Evolutionary conservation across 2,113 vertebrate species (phyloP), one percentile per base, ranked within the genome.

Genomic region (Rhynchopsitta pachyrhyncha): DNA sequence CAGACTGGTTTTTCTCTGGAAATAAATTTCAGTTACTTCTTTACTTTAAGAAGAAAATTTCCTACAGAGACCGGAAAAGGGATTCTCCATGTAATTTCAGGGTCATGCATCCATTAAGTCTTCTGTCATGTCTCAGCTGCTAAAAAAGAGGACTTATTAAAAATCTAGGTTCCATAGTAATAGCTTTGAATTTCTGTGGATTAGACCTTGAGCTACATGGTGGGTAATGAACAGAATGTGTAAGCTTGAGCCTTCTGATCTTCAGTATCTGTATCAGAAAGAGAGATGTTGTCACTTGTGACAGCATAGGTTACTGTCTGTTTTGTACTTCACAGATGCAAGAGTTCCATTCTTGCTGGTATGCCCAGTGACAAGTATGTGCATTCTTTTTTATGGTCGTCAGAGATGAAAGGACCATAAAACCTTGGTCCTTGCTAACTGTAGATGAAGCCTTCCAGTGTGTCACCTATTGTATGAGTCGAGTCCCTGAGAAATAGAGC

Each of bases 401-500:
- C 33, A 35, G n/a, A 35, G 33, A 35, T 59, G 57, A n/a, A 59
- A 59, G 57, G 9, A 59, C 57, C 33, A 35, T 59, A 24, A 59
- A 59, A 35, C 9, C 19, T 1, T 0, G 0, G 25, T n/a, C 20
- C 46, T 52, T 44, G 47, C 55, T 29, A 1, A 9, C 10, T 53
- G 69, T 27, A 37, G 68, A 4, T 57, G 81, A 66, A 57, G 31
- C 57, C 46, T 70, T 47, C 22, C 31, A 17, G 28, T 17, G 6
- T 70, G 46, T 69, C 35, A 23, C 37, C 37, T 28, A 0, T 31
- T 27, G 49, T 4, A 4, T 7, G 59, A 55, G 17, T 50, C 2
- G 8, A 47, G 76, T 42, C 64, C 42, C 37, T 47, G 55, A 67
- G 69, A 42, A 70, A 19, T 6, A 33, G 35, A 39, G 17, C 3